phyloP scores from a whole-genome alignment of 1,140 invertebrate genomes.

The Penaeus japonicus region DNA sequence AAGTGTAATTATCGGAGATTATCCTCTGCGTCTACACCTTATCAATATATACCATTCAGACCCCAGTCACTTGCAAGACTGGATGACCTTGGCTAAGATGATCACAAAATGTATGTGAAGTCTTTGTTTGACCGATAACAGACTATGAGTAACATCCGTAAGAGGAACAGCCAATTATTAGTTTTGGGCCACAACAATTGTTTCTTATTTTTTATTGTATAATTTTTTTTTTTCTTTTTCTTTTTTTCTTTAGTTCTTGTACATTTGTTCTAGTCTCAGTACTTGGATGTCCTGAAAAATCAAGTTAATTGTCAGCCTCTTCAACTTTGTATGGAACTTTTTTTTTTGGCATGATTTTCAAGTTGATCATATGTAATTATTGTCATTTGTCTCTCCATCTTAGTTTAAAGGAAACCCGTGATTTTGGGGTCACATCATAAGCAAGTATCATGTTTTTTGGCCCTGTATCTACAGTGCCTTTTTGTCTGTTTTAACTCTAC shows the following conservation, averaged over 20 bases:
- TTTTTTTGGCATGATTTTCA: constrained; percentile 45
- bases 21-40: neutral
- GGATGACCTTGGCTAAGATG: constrained; percentile 17
- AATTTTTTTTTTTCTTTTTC: constrained; percentile 28
- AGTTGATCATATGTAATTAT: constrained; percentile 18
- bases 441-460: constrained; percentile 44
- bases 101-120: neutral
- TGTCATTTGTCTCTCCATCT: constrained; percentile 39
- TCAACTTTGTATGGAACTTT: constrained; percentile 18
- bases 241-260: constrained; percentile 40
- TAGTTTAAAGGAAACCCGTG: constrained; percentile 16
- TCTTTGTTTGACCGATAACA: neutral
- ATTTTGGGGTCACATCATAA: constrained; percentile 43
- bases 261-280: constrained; percentile 51
- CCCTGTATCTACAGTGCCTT: constrained; percentile 57
- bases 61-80: neutral
- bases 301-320: constrained; percentile 20
- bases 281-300: constrained; percentile 8
- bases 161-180: neutral
- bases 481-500: constrained; percentile 47
- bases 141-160: too few species aligned
- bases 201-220: neutral
- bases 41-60: neutral
- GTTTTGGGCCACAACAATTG: constrained; percentile 44
- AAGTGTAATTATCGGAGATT: too few species aligned